Conservation (phyloP, 2,113 vertebrate species). For the Eptesicus fuscus region DNA sequence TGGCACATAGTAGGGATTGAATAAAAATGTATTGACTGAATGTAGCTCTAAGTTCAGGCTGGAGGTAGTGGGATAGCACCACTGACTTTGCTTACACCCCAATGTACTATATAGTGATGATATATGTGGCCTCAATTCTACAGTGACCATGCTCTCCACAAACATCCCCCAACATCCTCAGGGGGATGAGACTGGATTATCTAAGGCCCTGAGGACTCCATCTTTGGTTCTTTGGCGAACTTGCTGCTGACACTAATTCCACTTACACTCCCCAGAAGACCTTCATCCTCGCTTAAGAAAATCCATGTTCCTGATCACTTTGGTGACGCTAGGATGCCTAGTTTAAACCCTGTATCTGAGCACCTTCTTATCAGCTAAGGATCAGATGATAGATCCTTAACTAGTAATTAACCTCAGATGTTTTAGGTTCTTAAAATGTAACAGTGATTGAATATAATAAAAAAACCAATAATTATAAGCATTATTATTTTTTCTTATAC, state of each 20-base stretch:
- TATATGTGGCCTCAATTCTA: background rate
- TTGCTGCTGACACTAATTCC: background rate
- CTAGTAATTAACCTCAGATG: background rate
- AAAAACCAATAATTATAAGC: background rate
- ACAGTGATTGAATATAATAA: background rate
- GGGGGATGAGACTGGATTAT: background rate
- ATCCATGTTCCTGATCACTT: background rate
- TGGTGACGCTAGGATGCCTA: background rate
- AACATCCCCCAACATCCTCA: background rate
- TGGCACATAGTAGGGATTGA: background rate
- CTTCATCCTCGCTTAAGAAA: background rate
- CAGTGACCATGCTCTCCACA: background rate
- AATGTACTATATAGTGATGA: background rate
- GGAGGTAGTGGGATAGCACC: background rate
- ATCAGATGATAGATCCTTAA: background rate
- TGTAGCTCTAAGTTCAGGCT: background rate
- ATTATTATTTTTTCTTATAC: background rate
- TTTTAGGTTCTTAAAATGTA: conserved; percentile 10
- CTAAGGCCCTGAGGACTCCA: background rate
- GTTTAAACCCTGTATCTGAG: background rate
- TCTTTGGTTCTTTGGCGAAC: background rate
- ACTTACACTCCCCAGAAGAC: background rate
- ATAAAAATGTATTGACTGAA: background rate
- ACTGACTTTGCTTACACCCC: background rate
- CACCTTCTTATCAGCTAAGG: background rate